Evolutionary conservation across 2,888 invertebrate genomes (phyloP), one percentile per base, ranked within the genome.

Genomic region (Pterostichus madidus): DNA sequence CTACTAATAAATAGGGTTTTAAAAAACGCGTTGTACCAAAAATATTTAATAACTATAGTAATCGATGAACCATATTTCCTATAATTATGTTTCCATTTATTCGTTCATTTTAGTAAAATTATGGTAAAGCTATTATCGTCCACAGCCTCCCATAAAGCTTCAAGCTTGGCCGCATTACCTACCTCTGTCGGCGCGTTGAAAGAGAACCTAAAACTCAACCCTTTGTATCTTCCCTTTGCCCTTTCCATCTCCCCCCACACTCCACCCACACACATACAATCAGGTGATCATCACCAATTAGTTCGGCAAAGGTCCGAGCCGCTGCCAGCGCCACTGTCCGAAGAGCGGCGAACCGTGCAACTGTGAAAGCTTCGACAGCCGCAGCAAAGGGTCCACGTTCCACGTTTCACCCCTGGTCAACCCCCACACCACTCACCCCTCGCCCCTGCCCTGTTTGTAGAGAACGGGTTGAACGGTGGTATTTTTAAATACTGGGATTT

Each of bases 201-300:
- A 17, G 17, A 39, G 39, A 39, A 39, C 39, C 39, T 39, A 39
- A 39, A 39, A 39, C 39, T 39, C n/a, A 11, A 13, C 52, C 52
- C 52, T 52, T 52, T 52, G 52, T 52, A 52, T n/a, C 52, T 52
- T 52, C 52, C 11, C 11, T 44, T 39, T 0, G n/a, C 52, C 52
- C 52, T 8, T 39, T 39, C 5, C 39, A 5, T 10, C 17, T 56
- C 17, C 56, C 15, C 17, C 8, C 8, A 1, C 17, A 17, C 15
- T 17, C 17, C 5, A 35, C 8, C 44, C 8, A 17, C 68, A 13
- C 68, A 44, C 44, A 56, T 71, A 80, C 80, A 68, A 80, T 80
- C 73, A 80, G 80, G 80, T 80, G 73, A 53, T 80, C 71, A 80
- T 80, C 80, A 52, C 80, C 80, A 80, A 80, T 80, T 80, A 80